Percentiles rank a stretch among this genome's conserved stretches.
Evolutionary conservation across 2,113 vertebrate genomes (phyloP).

Genomic region (Cynopterus brachyotis): DNA sequence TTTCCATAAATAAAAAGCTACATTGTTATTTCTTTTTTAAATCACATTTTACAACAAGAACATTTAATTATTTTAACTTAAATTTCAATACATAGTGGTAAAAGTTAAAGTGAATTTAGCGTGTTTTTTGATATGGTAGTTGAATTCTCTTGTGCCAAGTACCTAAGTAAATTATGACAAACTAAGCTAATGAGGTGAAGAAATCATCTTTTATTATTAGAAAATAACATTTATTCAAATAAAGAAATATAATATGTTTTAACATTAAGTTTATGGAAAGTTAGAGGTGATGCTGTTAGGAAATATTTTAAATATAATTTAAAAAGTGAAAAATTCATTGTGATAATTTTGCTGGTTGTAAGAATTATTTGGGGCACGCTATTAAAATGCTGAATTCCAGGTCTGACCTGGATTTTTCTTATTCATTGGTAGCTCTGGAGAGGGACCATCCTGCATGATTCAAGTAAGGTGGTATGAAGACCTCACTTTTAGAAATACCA

Average conservation of each 20-base stretch:
- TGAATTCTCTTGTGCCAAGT: background rate
- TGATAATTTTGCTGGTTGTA: background rate
- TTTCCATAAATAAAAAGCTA: constrained; percentile 10
- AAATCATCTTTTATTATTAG: constrained; percentile 51
- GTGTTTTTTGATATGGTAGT: background rate
- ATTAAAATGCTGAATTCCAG: background rate
- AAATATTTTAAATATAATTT: background rate
- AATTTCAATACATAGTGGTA: constrained; percentile 67
- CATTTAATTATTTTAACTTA: constrained; percentile 71
- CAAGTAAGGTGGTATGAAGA: background rate
- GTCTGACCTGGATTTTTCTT: background rate
- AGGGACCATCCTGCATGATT: background rate
- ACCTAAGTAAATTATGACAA: constrained; percentile 38
- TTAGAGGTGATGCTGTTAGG: constrained; percentile 27
- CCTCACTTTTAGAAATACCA: background rate
- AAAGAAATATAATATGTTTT: background rate
- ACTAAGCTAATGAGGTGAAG: constrained; percentile 40
- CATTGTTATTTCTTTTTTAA: background rate
- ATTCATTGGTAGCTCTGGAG: background rate
- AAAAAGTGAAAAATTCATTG: background rate
- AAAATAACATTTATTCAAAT: constrained; percentile 35
- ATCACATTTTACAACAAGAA: constrained; percentile 52
- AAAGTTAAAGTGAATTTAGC: constrained; percentile 69
- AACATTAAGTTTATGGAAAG: background rate
- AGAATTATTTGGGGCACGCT: background rate